Evolutionary conservation across 2,797 vertebrate species (phyloP), one percentile per base, ranked within the genome.

Genomic region (Lagocephalus sceleratus): DNA sequence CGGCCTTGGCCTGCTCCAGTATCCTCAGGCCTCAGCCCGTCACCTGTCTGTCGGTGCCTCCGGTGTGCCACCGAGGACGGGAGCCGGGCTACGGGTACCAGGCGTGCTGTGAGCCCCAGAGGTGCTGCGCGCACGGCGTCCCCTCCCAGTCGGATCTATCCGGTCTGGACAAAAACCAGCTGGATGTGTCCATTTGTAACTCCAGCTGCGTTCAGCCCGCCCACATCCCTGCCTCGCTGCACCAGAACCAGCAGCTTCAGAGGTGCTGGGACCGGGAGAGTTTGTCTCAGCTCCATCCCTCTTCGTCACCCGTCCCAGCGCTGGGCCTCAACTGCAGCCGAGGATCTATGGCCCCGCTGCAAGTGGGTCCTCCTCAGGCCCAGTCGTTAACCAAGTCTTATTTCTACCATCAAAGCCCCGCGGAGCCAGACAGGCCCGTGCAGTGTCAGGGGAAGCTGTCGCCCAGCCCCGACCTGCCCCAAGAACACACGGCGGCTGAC

Each of bases 61-160:
- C 84, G 20, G 86, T 82, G 71, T 89, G 68, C 70, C 92, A 21
- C 85, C 85, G 75, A 43, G 74, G 89, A 40, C 81, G 84, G 44
- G 92, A 85, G 47, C 85, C 91, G 15, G 67, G 89, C 17, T 95
- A 89, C 21, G 91, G 87, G 42, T 92, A 92, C 80, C 92, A 92
- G 47, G 23, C 89, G 40, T 90, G 91, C 5, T 79, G 88, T 23
- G 92, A 91, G 66, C 75, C 86, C 0, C 90, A 94, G 3, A 38
- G 91, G 56, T 96, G 95, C 63, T 98, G 95, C 58, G 88, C 93
- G 0, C 94, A 90, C 57, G 93, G 93, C 66, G 68, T 92, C 56
- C 79, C 75, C 80, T 80, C 17, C 71, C 77, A 89, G 8, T 78
- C 74, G 48, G 83, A 83, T 80, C 58, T 90, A 84, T 26, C 68